A percentile compares a stretch with the other conserved stretches of the same genome.
Conservation (phyloP, 2,888 invertebrate genomes). For the Caenorhabditis angaria region DNA sequence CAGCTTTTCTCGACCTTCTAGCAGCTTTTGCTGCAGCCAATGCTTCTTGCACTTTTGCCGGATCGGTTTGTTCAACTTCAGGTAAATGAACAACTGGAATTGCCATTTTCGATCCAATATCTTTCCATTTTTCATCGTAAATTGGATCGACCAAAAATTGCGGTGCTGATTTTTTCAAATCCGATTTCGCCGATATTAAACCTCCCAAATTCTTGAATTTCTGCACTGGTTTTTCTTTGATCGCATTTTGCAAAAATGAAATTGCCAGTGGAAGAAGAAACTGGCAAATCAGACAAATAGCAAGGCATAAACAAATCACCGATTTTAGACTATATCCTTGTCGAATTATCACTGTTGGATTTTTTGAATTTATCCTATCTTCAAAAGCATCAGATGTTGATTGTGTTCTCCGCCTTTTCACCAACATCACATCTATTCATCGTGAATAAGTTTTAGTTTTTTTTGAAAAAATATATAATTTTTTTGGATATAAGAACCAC, state of each 20-base stretch:
- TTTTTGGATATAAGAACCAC: background rate
- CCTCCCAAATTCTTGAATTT: constrained; percentile 6
- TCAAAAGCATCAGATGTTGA: constrained; percentile 25
- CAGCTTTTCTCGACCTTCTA: constrained; percentile 50
- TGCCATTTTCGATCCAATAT: constrained; percentile 16
- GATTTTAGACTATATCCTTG: background rate
- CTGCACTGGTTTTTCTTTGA: constrained; percentile 8
- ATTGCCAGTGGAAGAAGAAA: constrained; percentile 14
- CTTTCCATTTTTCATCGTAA: constrained; percentile 41
- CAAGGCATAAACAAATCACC: constrained; percentile 28
- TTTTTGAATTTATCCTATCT: constrained; percentile 21
- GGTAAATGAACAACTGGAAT: constrained; percentile 26
- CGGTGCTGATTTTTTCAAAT: constrained; percentile 6
- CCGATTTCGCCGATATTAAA: background rate
- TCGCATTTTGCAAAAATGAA: constrained; percentile 11
- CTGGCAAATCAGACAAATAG: constrained; percentile 41
- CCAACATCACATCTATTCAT: constrained; percentile 30
- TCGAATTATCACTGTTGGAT: background rate
- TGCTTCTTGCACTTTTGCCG: constrained; percentile 57
- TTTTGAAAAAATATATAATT: background rate
- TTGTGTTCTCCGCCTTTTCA: constrained; percentile 30
- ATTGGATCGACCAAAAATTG: constrained; percentile 38
- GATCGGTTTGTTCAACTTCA: constrained; percentile 15
- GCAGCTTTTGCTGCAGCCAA: constrained; percentile 64
- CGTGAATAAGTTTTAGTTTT: too few relatives aligned